Evolutionary conservation across 1,140 invertebrate genomes (phyloP), one percentile per base, ranked within the genome.

Genomic region (Zaprionus taronus): DNA sequence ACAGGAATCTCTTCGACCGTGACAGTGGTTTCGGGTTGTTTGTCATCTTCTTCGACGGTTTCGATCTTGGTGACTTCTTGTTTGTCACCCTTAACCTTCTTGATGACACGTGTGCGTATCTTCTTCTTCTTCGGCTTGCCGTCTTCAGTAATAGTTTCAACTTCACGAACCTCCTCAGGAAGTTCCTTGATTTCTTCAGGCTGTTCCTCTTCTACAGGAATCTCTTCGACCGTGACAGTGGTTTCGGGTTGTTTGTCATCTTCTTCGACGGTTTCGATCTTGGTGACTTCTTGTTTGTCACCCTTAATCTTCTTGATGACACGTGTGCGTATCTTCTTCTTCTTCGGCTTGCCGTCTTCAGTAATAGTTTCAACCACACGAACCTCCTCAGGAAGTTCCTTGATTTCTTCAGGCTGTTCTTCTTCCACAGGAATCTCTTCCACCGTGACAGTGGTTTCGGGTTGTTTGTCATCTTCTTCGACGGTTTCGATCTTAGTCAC

Each of bases 261-360:
- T 79, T 94, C 91, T 82, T 93, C 91, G 15, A 93, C 79, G 3
- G 92, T 93, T 15, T 93, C 87, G 56, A 93, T 92, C 61, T 91
- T 81, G n/a, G 81, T 93, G 17, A 91, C 78, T 75, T 91, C 81
- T 80, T 93, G 83, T 34, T 90, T 84, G 4, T 78, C 77, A 22
- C 85, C 91, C 24, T 82, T 90, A 36, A 85, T 78, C 69, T 84
- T 92, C 68, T 91, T 82, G 62, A 83, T 87, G 1, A 83, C 72
- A 24, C 79, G 77, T 44, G 91, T 91, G 64, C 77, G 91, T 1
- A 69, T 79, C 12, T 79, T 82, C 15, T 71, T 72, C 38, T 70
- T 70, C 31, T 67, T 76, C 0, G 56, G 63, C 41, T 55, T 57
- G 14, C 64, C 64, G 15, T 66, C 64, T 66, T 66, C 64, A 36